phyloP scores from a whole-genome alignment of 2,113 vertebrate species.

The Cisticola juncidis region DNA sequence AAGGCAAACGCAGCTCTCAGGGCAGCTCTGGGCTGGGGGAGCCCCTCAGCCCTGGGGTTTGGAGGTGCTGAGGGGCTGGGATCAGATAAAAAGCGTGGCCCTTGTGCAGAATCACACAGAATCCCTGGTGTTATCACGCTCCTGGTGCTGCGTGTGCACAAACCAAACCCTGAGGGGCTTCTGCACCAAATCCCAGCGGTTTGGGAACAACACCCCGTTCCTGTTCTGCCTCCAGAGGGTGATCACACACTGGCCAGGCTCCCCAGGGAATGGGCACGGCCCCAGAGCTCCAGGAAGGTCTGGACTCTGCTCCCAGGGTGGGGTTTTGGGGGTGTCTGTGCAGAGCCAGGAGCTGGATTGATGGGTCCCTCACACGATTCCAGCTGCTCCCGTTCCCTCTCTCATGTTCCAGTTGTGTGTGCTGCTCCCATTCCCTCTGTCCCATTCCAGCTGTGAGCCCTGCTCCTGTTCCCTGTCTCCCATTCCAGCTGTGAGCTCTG shows the following conservation, averaged over 20 bases:
- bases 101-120: neutral
- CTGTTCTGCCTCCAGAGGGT: neutral
- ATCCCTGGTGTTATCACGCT: neutral
- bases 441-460: too few relatives aligned
- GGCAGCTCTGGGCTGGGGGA: neutral
- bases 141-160: neutral
- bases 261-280: neutral
- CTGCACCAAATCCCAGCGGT: neutral
- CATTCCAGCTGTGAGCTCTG: neutral
- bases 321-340: neutral
- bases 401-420: too few relatives aligned
- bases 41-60: neutral
- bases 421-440: neutral
- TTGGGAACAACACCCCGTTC: neutral
- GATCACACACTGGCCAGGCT: neutral
- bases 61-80: neutral
- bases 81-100: fast-evolving
- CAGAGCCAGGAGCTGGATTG: neutral
- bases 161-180: neutral
- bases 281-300: neutral
- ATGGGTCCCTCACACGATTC: neutral
- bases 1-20: neutral
- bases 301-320: neutral
- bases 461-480: neutral
- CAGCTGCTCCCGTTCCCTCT: neutral